Evolutionary conservation across 2,797 vertebrate species (phyloP), one percentile per base, ranked within the genome.

Genomic region (Dendrocincla tyrannina): DNA sequence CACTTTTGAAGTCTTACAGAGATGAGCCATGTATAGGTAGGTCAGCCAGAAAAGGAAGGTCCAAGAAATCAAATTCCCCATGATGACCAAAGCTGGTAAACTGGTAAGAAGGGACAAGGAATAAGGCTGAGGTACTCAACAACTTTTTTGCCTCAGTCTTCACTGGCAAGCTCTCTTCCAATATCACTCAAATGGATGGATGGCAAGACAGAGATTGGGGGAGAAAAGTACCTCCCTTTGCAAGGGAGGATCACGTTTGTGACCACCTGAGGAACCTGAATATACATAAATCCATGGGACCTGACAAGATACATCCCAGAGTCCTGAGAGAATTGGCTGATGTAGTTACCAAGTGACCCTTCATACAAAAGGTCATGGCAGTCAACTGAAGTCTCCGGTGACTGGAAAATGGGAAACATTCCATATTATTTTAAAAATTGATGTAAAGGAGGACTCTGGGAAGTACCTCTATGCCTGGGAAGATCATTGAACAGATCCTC

Each of bases 21-120:
- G 17, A 35, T 39, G 30, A 44, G 14, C 14, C 20, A 6, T 4
- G 10, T 30, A 5, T 4, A 46, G 14, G 7, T 19, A 23, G 41
- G 5, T 52, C 19, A 87, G 19, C 30, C 16, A 63, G 49, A 47
- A 90, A 78, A 63, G 13, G 23, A 58, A 41, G 24, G n/a, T 68
- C 23, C 42, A 46, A 68, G 83, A 74, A 74, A 15, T 4, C 0
- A 0, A 62, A 41, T 19, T 60, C 27, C 19, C 19, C 6, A 2
- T 17, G 5, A 73, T 13, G 19, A 68, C 10, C 19, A 37, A 58
- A 63, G 33, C 24, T 70, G 46, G 20, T 25, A 81, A 56, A 50
- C 17, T 15, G 20, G 12, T 58, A 33, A 44, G 8, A 58, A 39
- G 37, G 28, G n/a, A 58, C 17, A 19, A 58, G n/a, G 50, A 37